phyloP scores from a whole-genome alignment of 92 coral and sea anemone genomes.

The Zoanthus sansibaricus region DNA sequence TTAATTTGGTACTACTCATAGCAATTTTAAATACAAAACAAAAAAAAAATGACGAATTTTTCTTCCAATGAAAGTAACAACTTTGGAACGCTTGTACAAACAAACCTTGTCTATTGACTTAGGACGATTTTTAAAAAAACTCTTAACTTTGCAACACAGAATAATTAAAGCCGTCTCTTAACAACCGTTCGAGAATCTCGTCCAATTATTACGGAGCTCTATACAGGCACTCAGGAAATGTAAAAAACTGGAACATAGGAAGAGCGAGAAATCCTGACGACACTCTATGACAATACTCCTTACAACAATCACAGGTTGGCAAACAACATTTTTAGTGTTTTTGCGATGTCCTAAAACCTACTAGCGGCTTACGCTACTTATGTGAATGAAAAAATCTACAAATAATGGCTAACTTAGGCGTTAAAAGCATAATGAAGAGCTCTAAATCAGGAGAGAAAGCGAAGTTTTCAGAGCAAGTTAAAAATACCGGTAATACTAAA shows the following conservation, averaged over 20 bases:
- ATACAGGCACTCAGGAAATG: too few relatives aligned
- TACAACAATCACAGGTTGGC: not conserved
- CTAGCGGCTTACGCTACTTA: not conserved
- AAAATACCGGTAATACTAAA: not conserved
- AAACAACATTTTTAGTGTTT: not conserved
- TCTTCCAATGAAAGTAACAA: not conserved
- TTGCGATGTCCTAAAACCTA: not conserved
- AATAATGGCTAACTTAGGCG: slow-evolving; percentile 62
- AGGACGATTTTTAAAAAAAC: not conserved
- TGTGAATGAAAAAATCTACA: not conserved
- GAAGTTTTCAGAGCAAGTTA: slow-evolving; percentile 14
- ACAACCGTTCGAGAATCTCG: not conserved
- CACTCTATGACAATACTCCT: not conserved
- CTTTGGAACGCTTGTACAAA: not conserved
- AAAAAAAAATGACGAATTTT: not conserved
- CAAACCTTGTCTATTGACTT: not conserved
- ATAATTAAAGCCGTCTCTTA: not conserved
- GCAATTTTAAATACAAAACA: not conserved
- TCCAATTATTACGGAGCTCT: not conserved
- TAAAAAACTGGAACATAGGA: not conserved
- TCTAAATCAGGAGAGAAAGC: slow-evolving; percentile 21
- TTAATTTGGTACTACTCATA: not conserved
- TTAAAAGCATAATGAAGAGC: slow-evolving; percentile 72
- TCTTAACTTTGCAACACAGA: not conserved
- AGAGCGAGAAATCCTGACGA: not conserved